These are phyloP conservation scores for Indicator maculatus DNA, from an alignment of 2,113 vertebrate genomes.

Conservation along the genomic window DNA sequence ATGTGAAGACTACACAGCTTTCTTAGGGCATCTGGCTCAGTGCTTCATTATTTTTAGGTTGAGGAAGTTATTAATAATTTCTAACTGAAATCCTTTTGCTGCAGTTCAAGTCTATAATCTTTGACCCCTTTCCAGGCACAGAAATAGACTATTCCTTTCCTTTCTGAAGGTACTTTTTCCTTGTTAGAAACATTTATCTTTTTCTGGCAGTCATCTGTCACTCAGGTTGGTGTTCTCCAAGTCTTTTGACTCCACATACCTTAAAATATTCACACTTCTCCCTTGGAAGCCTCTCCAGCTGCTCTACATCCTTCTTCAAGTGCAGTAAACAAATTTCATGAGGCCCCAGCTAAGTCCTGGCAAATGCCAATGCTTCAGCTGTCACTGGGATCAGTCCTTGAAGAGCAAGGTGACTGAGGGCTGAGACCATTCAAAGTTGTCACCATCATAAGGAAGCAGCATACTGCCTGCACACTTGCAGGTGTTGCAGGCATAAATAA, in stretches of 20 bases:
- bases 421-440: fast-evolving
- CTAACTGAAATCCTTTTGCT: not conserved
- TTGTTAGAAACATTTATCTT: not conserved
- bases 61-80: not conserved
- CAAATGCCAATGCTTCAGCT: not conserved
- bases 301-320: not conserved
- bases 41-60: not conserved
- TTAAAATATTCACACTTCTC: not conserved
- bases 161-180: not conserved
- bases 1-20: not conserved
- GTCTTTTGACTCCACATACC: not conserved
- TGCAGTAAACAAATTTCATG: not conserved
- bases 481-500: not conserved
- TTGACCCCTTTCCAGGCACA: not conserved
- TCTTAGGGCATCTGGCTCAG: not conserved
- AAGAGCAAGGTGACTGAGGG: not conserved
- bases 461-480: fast-evolving
- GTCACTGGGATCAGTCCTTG: not conserved
- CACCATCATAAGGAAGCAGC: not conserved
- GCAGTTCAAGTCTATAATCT: not conserved
- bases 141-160: not conserved
- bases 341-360: not conserved
- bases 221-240: not conserved
- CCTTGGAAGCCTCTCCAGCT: not conserved
- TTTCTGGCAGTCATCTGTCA: not conserved